Evolutionary conservation across 2,113 vertebrate genomes (phyloP).

Genomic region (Anthoscopus minutus): DNA sequence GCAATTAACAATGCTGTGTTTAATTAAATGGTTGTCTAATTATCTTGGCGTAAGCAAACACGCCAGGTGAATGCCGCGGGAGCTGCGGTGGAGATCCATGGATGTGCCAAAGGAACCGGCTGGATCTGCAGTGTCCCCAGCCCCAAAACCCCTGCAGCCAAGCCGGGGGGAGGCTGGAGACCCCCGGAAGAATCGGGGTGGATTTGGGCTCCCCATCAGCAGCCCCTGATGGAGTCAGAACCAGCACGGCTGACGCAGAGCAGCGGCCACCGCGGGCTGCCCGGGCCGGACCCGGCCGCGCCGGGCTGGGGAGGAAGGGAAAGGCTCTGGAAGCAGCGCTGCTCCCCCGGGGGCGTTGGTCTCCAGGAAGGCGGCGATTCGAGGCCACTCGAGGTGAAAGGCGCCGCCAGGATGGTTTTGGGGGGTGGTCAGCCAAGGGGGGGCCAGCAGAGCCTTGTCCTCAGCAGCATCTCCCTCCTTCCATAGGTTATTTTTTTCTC

Average conservation of each 20-base stretch:
- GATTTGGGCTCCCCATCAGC: rapidly evolving
- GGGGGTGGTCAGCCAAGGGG: neutral
- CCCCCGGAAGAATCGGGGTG: rapidly evolving
- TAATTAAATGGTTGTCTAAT: neutral
- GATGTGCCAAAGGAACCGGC: neutral
- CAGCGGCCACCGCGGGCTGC: neutral
- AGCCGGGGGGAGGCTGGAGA: rapidly evolving
- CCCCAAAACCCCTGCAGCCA: rapidly evolving
- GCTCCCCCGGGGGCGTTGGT: neutral
- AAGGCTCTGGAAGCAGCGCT: neutral
- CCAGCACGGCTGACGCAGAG: rapidly evolving
- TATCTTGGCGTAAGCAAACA: neutral
- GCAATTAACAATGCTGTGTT: neutral
- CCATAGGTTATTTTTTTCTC: neutral
- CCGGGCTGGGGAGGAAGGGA: neutral
- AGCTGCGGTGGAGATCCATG: rapidly evolving
- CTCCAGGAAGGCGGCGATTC: neutral
- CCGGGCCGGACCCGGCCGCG: neutral
- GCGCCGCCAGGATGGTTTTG: neutral
- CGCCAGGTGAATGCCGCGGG: rapidly evolving
- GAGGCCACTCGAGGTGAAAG: neutral
- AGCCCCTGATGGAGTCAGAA: rapidly evolving
- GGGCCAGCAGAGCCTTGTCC: neutral
- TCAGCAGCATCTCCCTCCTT: neutral
- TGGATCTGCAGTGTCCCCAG: neutral